Evolutionary conservation across 2,888 invertebrate species (phyloP).

Genomic region (Sepiola atlantica): DNA sequence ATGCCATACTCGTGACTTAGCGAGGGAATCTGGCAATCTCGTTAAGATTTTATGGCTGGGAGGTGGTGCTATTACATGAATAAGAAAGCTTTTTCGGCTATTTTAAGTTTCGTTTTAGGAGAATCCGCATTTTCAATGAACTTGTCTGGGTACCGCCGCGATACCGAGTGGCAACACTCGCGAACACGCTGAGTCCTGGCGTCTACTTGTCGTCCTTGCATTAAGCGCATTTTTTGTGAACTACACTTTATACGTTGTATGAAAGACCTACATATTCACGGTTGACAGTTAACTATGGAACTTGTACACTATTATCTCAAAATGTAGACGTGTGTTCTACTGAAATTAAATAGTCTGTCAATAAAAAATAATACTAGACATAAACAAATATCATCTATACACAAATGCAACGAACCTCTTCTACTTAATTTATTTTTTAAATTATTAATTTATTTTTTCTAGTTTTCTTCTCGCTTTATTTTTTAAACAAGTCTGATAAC

Average conservation of each 20-base stretch:
- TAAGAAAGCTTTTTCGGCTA: neutral
- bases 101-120: slow-evolving; percentile 22
- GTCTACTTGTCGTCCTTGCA: neutral
- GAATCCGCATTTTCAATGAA: slow-evolving; percentile 21
- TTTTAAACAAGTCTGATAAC: neutral
- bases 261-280: neutral
- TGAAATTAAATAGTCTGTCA: neutral
- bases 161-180: neutral
- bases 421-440: neutral
- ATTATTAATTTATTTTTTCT: neutral
- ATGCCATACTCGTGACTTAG: slow-evolving; percentile 1
- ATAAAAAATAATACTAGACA: slow-evolving; percentile 9
- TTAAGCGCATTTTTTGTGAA: slow-evolving; percentile 19
- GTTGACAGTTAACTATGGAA: neutral
- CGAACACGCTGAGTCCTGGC: slow-evolving; percentile 8
- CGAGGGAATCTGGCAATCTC: neutral
- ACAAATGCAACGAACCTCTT: neutral
- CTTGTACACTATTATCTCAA: neutral
- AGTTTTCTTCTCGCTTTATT: neutral
- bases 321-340: slow-evolving; percentile 32
- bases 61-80: neutral
- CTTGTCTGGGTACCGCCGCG: neutral
- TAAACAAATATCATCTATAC: neutral
- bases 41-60: slow-evolving; percentile 13
- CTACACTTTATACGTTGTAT: slow-evolving; percentile 6